These are phyloP conservation scores for Botia almorhae DNA, from an alignment of 2,797 vertebrate species.

Conservation along the genomic window DNA sequence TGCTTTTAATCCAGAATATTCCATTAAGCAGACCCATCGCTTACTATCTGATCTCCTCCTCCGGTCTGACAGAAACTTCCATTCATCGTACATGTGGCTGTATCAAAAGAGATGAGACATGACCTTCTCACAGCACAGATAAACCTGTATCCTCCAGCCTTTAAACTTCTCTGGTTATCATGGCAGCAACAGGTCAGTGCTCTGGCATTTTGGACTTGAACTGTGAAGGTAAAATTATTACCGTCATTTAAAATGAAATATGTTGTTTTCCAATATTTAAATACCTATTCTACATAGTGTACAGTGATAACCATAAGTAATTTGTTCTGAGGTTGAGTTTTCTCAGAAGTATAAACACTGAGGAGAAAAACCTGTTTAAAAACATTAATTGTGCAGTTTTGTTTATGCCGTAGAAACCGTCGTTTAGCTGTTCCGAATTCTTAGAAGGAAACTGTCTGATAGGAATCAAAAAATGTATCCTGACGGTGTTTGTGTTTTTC, in stretches of 20 bases:
- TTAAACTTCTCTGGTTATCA: conserved; percentile 49
- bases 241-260: too few species aligned
- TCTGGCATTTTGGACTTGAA: neutral
- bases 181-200: conserved; percentile 63
- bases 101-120: conserved; percentile 7
- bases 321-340: too few species aligned
- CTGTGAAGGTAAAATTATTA: neutral
- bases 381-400: too few species aligned
- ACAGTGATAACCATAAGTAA: too few species aligned
- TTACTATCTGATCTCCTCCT: neutral
- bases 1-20: neutral
- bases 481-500: neutral
- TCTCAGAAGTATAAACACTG: too few species aligned
- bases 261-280: neutral
- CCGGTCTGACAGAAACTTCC: conserved; percentile 5
- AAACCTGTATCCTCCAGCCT: conserved; percentile 36
- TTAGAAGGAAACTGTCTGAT: conserved; percentile 3
- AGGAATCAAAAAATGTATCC: neutral
- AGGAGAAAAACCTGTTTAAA: too few species aligned
- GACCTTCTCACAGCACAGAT: conserved; percentile 34
- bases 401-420: neutral
- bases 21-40: neutral
- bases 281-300: neutral
- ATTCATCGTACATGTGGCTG: conserved; percentile 2
- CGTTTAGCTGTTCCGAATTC: too few species aligned